phyloP scores from a whole-genome alignment of 2,113 vertebrate species.

The Illadopsis cleaveri region DNA sequence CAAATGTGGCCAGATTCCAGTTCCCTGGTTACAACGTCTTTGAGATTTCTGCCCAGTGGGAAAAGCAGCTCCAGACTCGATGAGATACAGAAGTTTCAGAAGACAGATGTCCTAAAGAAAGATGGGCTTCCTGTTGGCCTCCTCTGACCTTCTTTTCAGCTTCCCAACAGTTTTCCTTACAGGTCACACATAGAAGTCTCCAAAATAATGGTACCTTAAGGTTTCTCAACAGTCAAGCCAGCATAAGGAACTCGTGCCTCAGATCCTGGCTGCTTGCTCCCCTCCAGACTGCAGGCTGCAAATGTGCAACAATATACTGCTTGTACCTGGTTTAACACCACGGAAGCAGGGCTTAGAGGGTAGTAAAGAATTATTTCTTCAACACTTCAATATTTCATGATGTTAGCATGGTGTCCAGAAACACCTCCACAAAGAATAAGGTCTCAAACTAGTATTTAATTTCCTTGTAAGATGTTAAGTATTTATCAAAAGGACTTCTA shows the following conservation, averaged over 20 bases:
- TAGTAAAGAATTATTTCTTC: neutral
- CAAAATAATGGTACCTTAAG: neutral
- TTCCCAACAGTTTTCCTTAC: neutral
- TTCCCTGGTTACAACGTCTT: neutral
- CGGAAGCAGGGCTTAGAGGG: neutral
- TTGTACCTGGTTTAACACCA: neutral
- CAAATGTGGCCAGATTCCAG: neutral
- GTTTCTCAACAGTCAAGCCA: neutral
- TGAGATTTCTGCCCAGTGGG: neutral
- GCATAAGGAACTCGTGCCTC: rapidly evolving
- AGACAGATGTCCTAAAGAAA: neutral
- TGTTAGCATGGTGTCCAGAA: neutral
- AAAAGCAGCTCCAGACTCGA: neutral
- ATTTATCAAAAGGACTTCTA: neutral
- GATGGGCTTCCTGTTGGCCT: neutral
- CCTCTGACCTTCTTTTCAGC: neutral
- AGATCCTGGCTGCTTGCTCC: neutral
- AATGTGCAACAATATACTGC: neutral
- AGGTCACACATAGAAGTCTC: neutral
- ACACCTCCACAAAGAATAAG: neutral
- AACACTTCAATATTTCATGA: neutral
- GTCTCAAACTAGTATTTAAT: neutral
- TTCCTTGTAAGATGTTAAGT: neutral
- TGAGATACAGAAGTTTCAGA: neutral
- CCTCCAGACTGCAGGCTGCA: neutral